A percentile compares a stretch with the other conserved stretches of the same genome.
Conservation (phyloP, 2,113 vertebrate species). For the Phoxinus phoxinus region DNA sequence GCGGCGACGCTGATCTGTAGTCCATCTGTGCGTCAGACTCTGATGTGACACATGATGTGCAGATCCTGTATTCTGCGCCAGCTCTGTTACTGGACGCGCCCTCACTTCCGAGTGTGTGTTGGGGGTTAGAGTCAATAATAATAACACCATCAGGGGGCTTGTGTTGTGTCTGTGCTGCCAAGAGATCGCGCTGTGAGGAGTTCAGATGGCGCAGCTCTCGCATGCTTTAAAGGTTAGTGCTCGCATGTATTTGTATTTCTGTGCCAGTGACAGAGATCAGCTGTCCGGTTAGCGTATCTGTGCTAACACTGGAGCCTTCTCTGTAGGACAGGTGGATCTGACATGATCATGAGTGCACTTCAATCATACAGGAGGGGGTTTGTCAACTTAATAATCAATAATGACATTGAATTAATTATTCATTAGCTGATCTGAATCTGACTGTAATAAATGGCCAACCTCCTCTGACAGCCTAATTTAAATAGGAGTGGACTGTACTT, state of each 20-base stretch:
- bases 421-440: not conserved
- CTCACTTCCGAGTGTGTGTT: slow-evolving; percentile 34
- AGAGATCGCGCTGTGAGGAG: not conserved
- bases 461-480: not conserved
- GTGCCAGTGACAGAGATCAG: not conserved
- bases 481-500: not conserved
- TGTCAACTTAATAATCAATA: not conserved
- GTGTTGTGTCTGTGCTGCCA: slow-evolving; percentile 30
- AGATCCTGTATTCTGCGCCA: slow-evolving; percentile 6
- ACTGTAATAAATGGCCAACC: not conserved
- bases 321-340: slow-evolving; percentile 49
- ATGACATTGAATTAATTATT: not conserved
- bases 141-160: slow-evolving; percentile 34
- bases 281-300: slow-evolving; percentile 43
- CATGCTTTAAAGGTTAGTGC: slow-evolving; percentile 35
- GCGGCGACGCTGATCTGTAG: slow-evolving; percentile 30
- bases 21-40: not conserved
- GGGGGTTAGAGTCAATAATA: slow-evolving; percentile 51
- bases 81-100: not conserved
- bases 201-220: slow-evolving; percentile 31
- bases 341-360: not conserved
- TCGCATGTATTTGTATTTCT: not conserved
- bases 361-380: not conserved
- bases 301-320: slow-evolving; percentile 15
- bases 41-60: not conserved